Conservation (phyloP, 2,113 vertebrate genomes). For the Lamprotornis superbus region DNA sequence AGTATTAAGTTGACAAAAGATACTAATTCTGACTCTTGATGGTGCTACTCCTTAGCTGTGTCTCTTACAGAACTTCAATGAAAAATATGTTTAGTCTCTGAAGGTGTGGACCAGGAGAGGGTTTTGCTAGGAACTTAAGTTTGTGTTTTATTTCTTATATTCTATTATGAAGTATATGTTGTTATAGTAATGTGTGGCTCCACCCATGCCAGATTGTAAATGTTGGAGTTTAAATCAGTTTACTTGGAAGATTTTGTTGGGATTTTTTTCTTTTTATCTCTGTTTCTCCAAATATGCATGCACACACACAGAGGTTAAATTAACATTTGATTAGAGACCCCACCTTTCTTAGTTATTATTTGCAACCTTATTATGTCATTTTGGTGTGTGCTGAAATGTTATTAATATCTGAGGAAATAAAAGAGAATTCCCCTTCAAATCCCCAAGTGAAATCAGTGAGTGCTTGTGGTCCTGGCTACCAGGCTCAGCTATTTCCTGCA, state of each 20-base stretch:
- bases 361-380: background rate
- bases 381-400: background rate
- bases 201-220: background rate
- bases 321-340: too few species aligned
- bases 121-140: background rate
- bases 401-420: background rate
- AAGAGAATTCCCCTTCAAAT: conserved; percentile 33
- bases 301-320: background rate
- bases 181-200: background rate
- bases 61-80: background rate
- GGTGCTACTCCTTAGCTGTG: background rate
- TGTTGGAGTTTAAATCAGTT: background rate
- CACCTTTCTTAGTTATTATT: background rate
- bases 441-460: background rate
- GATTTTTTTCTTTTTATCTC: background rate
- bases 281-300: background rate
- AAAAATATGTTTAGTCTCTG: background rate
- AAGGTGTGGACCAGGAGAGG: background rate
- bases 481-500: background rate
- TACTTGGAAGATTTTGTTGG: background rate
- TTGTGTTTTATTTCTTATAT: background rate
- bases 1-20: background rate
- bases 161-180: too few species aligned
- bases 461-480: background rate
- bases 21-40: background rate